Evolutionary conservation across 2,888 invertebrate genomes (phyloP).

Genomic region (Xylota segnis): DNA sequence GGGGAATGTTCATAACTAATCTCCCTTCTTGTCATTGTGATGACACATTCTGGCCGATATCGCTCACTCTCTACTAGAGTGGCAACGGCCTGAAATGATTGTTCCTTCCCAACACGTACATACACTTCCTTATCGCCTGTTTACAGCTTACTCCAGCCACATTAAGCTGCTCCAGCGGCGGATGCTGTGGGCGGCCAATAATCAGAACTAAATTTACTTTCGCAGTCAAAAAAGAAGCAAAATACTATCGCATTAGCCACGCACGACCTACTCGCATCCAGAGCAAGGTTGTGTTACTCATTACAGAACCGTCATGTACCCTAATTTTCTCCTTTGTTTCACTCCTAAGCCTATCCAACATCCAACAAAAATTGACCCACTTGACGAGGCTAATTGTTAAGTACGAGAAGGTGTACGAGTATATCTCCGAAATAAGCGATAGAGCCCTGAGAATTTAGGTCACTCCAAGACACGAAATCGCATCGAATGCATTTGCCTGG

Average conservation of each 20-base stretch:
- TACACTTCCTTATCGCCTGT: slow-evolving; percentile 11
- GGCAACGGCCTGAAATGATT: not conserved
- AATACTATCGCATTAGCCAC: slow-evolving; percentile 15
- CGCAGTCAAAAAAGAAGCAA: not conserved
- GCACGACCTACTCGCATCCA: slow-evolving; percentile 3
- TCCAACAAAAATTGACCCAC: slow-evolving; percentile 39
- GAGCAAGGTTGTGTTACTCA: slow-evolving; percentile 27
- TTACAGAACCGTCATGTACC: not conserved
- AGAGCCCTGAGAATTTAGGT: slow-evolving; percentile 38
- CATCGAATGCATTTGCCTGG: slow-evolving; percentile 44
- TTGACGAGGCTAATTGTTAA: slow-evolving; percentile 38
- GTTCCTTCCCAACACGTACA: not conserved
- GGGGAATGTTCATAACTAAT: too few species aligned
- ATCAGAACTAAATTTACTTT: slow-evolving; percentile 19
- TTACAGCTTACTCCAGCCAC: slow-evolving; percentile 2
- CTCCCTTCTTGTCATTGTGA: too few species aligned
- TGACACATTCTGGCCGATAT: not conserved
- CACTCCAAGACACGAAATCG: slow-evolving; percentile 10
- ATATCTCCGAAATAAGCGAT: slow-evolving; percentile 29
- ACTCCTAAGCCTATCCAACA: slow-evolving; percentile 15
- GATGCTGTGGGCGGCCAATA: slow-evolving; percentile 19
- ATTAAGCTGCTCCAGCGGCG: slow-evolving; percentile 3
- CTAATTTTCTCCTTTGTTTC: slow-evolving; percentile 22
- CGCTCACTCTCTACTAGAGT: not conserved
- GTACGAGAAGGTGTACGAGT: not conserved